Percentiles rank a stretch among this genome's conserved stretches.
Evolutionary conservation across 2,113 vertebrate genomes (phyloP).

Genomic region (Pelmatolapia mariae): DNA sequence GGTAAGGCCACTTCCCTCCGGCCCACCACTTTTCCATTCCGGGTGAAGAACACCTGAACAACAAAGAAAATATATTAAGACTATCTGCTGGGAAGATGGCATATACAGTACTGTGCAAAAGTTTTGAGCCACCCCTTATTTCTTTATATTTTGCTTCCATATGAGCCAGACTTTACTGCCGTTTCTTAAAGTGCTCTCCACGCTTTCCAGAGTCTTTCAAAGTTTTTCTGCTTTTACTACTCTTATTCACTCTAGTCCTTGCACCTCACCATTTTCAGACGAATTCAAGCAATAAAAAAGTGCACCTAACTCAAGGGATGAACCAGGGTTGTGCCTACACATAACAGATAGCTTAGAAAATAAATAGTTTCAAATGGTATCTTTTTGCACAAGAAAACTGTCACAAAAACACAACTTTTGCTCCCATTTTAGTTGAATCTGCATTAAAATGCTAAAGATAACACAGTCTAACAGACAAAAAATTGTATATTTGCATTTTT

Average conservation of each 20-base stretch:
- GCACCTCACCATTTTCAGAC: neutral
- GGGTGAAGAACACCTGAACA: slow-evolving; percentile 85
- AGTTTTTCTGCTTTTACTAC: neutral
- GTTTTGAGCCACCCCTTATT: neutral
- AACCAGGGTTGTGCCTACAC: neutral
- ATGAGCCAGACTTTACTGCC: neutral
- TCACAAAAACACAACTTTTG: neutral
- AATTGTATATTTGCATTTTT: neutral
- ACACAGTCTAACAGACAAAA: neutral
- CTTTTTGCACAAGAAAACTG: neutral
- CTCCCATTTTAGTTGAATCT: neutral
- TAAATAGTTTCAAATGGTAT: neutral
- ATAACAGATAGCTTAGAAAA: neutral
- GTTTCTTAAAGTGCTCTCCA: neutral
- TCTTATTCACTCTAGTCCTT: neutral
- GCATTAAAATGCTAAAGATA: neutral
- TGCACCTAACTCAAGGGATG: neutral
- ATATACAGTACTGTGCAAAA: neutral
- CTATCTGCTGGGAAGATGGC: neutral
- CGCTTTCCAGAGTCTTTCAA: neutral
- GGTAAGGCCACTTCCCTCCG: slow-evolving; percentile 81
- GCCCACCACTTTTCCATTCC: slow-evolving; percentile 86
- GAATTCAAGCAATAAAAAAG: neutral
- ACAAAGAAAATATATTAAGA: neutral
- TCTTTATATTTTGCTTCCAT: neutral